Evolutionary conservation across 2,797 vertebrate species (phyloP), one percentile per base, ranked within the genome.

Genomic region (Phoeniculus purpureus): DNA sequence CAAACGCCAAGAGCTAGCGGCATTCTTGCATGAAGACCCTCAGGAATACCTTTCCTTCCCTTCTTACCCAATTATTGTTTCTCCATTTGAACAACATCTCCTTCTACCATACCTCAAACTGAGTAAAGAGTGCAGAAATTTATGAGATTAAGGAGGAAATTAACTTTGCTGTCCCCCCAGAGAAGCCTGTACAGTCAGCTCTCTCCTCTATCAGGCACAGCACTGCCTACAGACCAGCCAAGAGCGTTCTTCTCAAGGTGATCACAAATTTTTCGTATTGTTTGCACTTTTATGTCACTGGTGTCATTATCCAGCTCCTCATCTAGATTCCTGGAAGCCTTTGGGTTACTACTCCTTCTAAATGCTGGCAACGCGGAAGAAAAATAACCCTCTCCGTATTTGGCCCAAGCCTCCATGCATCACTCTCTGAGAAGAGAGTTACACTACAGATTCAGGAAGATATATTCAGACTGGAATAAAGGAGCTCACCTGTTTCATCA

Each of bases 221-320:
- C 29, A 29, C 40, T 52, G 48, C 52, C 62, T 29, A 48, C 10
- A 59, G 29, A 66, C 7, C 66, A 60, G 56, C 51, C 52, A 47
- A 0, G 9, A 18, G 6, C 1, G 1, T 34, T 16, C 37, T 48
- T 79, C 37, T 58, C 6, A 59, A 3, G 1, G 3, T 23, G 15
- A 34, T 52, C 20, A 26, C 0, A 0, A 48, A 3, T 12, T 83
- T 81, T 40, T 50, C 7, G n/a, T 55, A 37, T 58, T 67, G 65
- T 85, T 54, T 26, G 23, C 13, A 48, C 55, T 52, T 74, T 47
- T 37, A 6, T 25, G 45, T 54, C 65, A 65, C 27, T 3, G 3
- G 13, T 48, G 90, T 87, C 32, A 68, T 94, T 26, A 55, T 34
- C 15, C 61, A 89, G 43, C 25, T 61, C 16, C 74, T 87, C 18